Conservation (phyloP, 2,888 invertebrate species). For the Ormyrus nitidulus region DNA sequence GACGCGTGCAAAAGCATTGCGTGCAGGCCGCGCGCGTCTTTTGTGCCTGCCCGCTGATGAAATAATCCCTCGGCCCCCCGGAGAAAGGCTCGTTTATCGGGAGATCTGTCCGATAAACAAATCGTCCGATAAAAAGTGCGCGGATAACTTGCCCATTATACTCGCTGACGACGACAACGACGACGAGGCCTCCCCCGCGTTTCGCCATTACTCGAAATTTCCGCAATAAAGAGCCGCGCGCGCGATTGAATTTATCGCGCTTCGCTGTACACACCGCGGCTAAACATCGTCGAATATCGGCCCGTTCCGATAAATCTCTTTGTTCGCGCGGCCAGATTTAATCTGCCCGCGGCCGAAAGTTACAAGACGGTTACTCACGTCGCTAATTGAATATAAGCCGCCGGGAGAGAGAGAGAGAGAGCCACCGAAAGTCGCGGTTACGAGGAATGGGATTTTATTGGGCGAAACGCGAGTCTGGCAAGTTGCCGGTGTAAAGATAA, state of each 20-base stretch:
- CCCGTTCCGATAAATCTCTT: constrained; percentile 11
- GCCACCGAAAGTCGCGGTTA: too few species aligned
- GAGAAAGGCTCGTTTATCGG: neutral
- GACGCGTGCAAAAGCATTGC: neutral
- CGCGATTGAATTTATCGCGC: neutral
- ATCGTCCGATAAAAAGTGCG: neutral
- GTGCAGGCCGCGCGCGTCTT: neutral
- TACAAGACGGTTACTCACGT: neutral
- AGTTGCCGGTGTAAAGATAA: too few species aligned
- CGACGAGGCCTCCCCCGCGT: too few species aligned
- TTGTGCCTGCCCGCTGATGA: neutral
- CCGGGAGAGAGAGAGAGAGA: neutral
- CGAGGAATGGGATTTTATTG: too few species aligned
- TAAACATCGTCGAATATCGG: constrained; percentile 6
- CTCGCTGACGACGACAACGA: too few species aligned
- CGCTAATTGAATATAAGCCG: constrained; percentile 33
- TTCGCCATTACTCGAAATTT: neutral
- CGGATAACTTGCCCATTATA: neutral
- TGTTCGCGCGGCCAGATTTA: constrained; percentile 7
- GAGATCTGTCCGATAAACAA: neutral
- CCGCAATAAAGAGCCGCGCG: neutral
- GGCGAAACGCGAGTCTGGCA: too few species aligned
- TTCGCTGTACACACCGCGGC: neutral
- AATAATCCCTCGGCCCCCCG: too few species aligned
- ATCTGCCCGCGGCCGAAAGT: neutral